Base-by-base conservation (phyloP, 2,797 vertebrate species). In the Acanthurus tractus region DNA sequence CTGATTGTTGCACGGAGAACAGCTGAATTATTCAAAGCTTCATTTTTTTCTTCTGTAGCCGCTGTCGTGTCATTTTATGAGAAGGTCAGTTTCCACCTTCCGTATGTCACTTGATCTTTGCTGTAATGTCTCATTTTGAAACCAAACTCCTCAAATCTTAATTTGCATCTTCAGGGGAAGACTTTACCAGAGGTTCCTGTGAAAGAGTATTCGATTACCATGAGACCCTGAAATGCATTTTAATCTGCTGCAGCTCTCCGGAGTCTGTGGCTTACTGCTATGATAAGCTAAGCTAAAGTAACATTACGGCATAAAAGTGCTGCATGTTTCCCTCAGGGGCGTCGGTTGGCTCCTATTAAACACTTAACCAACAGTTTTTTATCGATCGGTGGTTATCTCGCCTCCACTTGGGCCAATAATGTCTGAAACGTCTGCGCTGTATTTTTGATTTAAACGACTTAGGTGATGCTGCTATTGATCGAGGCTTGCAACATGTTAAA, bases 311-410 rank as follows among this genome's bases (percentile, higher is more conserved):
- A 10, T 81, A 90, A 90, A 85, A 93, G 92, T 90, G 86, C 81
- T 87, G 50, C 70, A 70, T 52, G 85, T 49, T 73, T 83, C 88
- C 88, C 88, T 8, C 17, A 52, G 86, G 86, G 81, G 29, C 64
- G 20, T 62, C 22, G 20, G 76, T 83, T 76, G 78, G 70, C 82
- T 89, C 66, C 81, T 90, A 84, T 89, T 91, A 88, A 91, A 89
- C 84, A 91, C 85, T 89, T 79, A 89, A 88, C 86, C 79, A 83
- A 73, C 68, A 76, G 65, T 38, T 71, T 79, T 66, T 20, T 67
- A 92, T 94, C 44, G 90, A 92, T 89, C 20, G 36, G 85, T 25
- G 84, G 86, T 83, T 85, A 85, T 82, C 86, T 83, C 61, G 71
- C 79, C 62, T 85, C 79, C 74, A 61, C 78, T 86, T 29, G 59